These are phyloP conservation scores for Ochropleura leucogaster DNA, from an alignment of 2,888 invertebrate genomes.

Conservation along the genomic window DNA sequence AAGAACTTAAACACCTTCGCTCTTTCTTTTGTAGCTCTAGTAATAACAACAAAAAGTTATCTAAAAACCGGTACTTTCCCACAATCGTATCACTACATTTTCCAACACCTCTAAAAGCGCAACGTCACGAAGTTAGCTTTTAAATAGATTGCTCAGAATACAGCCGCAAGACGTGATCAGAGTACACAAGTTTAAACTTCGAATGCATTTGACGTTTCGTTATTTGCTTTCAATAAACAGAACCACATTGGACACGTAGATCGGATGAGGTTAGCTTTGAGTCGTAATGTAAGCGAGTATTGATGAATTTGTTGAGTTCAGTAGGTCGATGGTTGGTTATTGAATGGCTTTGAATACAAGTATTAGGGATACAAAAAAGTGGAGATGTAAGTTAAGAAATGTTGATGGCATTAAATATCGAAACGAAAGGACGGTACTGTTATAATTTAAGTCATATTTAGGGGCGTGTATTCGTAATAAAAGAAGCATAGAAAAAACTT, in stretches of 20 bases:
- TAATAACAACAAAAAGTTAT: neutral
- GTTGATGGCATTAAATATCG: too few relatives aligned
- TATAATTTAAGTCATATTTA: too few relatives aligned
- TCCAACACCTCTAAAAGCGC: conserved; percentile 37
- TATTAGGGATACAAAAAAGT: neutral
- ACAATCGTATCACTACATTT: neutral
- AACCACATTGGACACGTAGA: conserved; percentile 28
- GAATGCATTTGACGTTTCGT: conserved; percentile 57
- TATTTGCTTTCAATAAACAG: conserved; percentile 63
- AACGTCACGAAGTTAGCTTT: conserved; percentile 24
- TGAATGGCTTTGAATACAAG: neutral
- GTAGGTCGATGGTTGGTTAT: neutral
- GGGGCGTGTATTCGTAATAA: too few relatives aligned
- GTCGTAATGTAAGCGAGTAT: neutral
- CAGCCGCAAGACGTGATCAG: conserved; percentile 48
- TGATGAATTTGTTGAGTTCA: conserved; percentile 33
- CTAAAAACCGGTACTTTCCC: neutral
- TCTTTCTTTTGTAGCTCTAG: neutral
- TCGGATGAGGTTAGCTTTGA: conserved; percentile 23
- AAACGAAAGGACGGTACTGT: too few relatives aligned
- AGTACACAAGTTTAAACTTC: conserved; percentile 47
- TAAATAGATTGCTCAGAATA: conserved; percentile 54
- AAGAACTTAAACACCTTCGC: neutral
- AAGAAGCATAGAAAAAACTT: too few relatives aligned
- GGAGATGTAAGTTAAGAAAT: too few relatives aligned